Evolutionary conservation across 2,888 invertebrate genomes (phyloP).

Genomic region (Argynnis bischoffii): DNA sequence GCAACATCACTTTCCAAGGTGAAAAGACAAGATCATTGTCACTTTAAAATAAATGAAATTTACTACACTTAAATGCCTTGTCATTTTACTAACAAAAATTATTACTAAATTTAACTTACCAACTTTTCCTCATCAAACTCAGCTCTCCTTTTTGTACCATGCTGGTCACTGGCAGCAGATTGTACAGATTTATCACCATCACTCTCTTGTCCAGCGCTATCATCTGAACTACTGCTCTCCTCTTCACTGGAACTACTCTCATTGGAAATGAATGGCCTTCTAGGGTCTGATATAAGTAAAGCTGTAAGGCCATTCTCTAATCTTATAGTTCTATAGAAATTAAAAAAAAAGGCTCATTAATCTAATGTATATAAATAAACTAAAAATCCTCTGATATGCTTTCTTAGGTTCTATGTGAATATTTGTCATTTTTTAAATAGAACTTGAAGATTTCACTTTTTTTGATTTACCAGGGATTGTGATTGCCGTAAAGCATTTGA

Average conservation of each 20-base stretch:
- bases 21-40: slow-evolving; percentile 11
- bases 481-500: no score
- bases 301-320: slow-evolving; percentile 88
- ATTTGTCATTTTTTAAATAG: no score
- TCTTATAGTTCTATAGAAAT: slow-evolving; percentile 79
- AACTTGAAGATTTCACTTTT: no score
- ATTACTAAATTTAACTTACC: slow-evolving; percentile 51
- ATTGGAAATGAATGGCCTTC: slow-evolving; percentile 50
- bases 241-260: slow-evolving; percentile 63
- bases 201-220: slow-evolving; percentile 67
- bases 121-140: slow-evolving; percentile 75
- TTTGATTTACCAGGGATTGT: no score
- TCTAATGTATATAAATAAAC: no score
- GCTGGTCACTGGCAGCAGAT: slow-evolving; percentile 65
- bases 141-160: slow-evolving; percentile 54
- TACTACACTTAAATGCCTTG: neutral
- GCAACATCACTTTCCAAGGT: slow-evolving; percentile 4
- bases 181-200: slow-evolving; percentile 63
- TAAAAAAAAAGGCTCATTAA: no score
- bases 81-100: neutral
- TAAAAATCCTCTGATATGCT: no score
- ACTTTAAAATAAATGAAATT: neutral
- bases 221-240: slow-evolving; percentile 60
- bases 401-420: no score
- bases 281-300: slow-evolving; percentile 86